Base-by-base conservation (phyloP, 2,888 invertebrate species). In the Iphiclides podalirius region DNA sequence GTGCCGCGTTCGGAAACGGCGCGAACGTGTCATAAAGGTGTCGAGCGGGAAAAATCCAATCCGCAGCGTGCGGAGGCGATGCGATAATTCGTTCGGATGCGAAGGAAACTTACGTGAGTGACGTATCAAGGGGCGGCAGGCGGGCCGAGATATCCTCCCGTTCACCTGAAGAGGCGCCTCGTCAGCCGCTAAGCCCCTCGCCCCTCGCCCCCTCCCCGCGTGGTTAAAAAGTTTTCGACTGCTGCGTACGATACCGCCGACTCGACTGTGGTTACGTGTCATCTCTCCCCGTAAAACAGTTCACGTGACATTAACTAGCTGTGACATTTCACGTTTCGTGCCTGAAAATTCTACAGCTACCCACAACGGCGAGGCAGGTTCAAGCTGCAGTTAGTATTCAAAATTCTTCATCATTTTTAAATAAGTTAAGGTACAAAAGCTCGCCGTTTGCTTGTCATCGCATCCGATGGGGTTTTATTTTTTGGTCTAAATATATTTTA, bases 91-190 rank as follows among this genome's bases (percentile, higher is more conserved):
- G 57, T 59, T 46, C 39, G 38, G 13, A 65, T 62, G 64, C 44
- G 64, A 75, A 77, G 72, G 75, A 79, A 79, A 82, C 77, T 83
- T 74, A 67, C 65, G 76, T 80, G 84, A 84, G 75, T 82, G 85
- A 85, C 84, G 68, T 86, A 85, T 85, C 85, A 66, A 61, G 52
- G 61, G 60, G 60, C 56, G 66, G 70, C 82, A 80, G 79, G 69
- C 72, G 54, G 58, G 59, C 52, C n/a, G n/a, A 66, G 72, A 78
- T 74, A 70, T 60, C 63, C 69, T 60, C 61, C 63, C 67, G 71
- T 73, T 71, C 71, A 74, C 75, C 75, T 72, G 75, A 52, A 51
- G 53, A 54, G 61, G 60, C 72, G 75, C n/a, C n/a, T n/a, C n/a
- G n/a, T 79, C 79, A 76, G 11, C 35, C 53, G 59, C 71, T 81